Conservation (phyloP, 2,888 invertebrate genomes). For the Drosophila mimetica region DNA sequence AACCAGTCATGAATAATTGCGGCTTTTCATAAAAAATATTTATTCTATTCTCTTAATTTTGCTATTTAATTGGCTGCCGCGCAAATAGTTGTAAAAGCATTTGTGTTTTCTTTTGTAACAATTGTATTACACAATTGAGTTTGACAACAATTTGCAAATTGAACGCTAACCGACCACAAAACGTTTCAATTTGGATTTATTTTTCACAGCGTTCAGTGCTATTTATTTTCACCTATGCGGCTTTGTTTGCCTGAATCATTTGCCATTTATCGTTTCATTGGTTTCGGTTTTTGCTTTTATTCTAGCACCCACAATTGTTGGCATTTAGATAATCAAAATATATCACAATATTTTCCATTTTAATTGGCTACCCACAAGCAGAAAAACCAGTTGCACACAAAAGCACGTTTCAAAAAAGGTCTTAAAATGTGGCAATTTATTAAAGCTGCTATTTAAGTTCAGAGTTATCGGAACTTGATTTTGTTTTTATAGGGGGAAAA, state of each 20-base stretch:
- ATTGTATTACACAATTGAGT: slow-evolving; percentile 56
- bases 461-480: neutral
- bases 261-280: slow-evolving; percentile 29
- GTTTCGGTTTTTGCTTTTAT: slow-evolving; percentile 22
- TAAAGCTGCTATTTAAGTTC: slow-evolving; percentile 16
- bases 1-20: neutral
- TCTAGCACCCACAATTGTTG: slow-evolving; percentile 33
- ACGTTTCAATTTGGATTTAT: slow-evolving; percentile 41
- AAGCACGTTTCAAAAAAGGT: neutral
- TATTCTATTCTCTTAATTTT: neutral
- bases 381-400: slow-evolving; percentile 6
- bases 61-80: neutral
- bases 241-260: slow-evolving; percentile 15
- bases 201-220: slow-evolving; percentile 42
- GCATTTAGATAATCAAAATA: slow-evolving; percentile 48
- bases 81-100: neutral
- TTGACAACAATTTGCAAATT: slow-evolving; percentile 61
- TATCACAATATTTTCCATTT: slow-evolving; percentile 48
- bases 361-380: slow-evolving; percentile 40
- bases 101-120: slow-evolving; percentile 4
- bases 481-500: neutral
- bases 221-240: slow-evolving; percentile 48
- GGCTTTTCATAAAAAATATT: neutral
- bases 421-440: slow-evolving; percentile 16
- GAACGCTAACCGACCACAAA: slow-evolving; percentile 38